Conservation (phyloP, 2,888 invertebrate species). For the Drosophila siamana region DNA sequence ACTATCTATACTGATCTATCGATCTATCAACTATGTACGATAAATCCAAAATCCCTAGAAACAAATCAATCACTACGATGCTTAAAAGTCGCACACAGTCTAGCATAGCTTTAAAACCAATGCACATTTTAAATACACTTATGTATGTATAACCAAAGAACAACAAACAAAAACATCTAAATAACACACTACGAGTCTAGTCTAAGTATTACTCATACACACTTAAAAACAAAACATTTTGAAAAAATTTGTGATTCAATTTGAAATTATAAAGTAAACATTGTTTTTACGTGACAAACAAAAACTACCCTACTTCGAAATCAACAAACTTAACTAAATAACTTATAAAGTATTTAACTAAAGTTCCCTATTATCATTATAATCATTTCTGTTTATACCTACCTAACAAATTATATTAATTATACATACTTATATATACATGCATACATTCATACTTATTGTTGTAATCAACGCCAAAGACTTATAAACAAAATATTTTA, state of each 20-base stretch:
- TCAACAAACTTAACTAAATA: constrained; percentile 41
- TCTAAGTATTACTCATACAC: constrained; percentile 59
- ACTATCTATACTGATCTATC: constrained; percentile 17
- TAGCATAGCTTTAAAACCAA: constrained; percentile 50
- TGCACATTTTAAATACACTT: constrained; percentile 59
- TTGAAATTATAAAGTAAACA: constrained; percentile 65
- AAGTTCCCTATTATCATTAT: constrained; percentile 36
- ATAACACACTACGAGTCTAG: constrained; percentile 53
- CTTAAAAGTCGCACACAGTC: constrained; percentile 40
- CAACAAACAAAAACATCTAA: constrained; percentile 20
- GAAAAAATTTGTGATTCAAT: constrained; percentile 76
- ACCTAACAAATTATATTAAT: constrained; percentile 18
- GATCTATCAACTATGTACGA: constrained; percentile 40
- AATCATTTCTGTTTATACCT: constrained; percentile 41
- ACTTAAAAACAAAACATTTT: constrained; percentile 58
- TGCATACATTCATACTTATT: constrained; percentile 31
- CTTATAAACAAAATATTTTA: constrained; percentile 52
- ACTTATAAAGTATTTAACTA: constrained; percentile 66
- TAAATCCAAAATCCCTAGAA: constrained; percentile 27
- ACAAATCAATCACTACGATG: constrained; percentile 40
- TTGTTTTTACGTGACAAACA: constrained; percentile 56
- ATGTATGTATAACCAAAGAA: constrained; percentile 20
- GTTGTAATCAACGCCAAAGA: constrained; percentile 76
- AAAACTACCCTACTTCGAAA: constrained; percentile 29
- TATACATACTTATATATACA: constrained; percentile 26